Percentiles rank a stretch among this genome's conserved stretches.
Conservation (phyloP, 2,113 vertebrate genomes). For the Zonotrichia leucophrys region DNA sequence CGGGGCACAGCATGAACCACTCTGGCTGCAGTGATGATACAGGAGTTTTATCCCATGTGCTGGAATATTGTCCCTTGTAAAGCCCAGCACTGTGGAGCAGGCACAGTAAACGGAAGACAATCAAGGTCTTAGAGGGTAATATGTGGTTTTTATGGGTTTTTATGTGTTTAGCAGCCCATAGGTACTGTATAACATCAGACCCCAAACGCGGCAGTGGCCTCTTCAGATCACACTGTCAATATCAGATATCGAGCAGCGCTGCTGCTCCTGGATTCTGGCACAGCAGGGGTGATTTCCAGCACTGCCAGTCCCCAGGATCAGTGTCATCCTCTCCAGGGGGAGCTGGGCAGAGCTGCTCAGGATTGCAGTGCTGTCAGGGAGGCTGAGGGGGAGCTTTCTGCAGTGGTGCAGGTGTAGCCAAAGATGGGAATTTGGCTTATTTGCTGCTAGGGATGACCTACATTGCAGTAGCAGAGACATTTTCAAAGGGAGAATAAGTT, state of each 20-base stretch:
- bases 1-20: accelerated
- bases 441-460: background rate
- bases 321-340: background rate
- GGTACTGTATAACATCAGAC: background rate
- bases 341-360: background rate
- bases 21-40: background rate
- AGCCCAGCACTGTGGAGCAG: background rate
- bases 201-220: background rate
- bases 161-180: background rate
- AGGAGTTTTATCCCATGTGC: constrained; percentile 1
- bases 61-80: constrained; percentile 1
- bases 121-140: background rate
- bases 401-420: background rate
- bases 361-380: background rate
- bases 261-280: background rate
- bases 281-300: background rate
- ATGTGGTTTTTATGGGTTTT: constrained; percentile 8
- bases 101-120: constrained; percentile 14
- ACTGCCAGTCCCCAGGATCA: background rate
- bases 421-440: background rate
- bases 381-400: background rate
- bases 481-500: background rate
- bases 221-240: background rate
- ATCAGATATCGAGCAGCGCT: background rate
- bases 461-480: background rate